Evolutionary conservation across 2,113 vertebrate species (phyloP), one percentile per base, ranked within the genome.

Genomic region (Phoxinus phoxinus): DNA sequence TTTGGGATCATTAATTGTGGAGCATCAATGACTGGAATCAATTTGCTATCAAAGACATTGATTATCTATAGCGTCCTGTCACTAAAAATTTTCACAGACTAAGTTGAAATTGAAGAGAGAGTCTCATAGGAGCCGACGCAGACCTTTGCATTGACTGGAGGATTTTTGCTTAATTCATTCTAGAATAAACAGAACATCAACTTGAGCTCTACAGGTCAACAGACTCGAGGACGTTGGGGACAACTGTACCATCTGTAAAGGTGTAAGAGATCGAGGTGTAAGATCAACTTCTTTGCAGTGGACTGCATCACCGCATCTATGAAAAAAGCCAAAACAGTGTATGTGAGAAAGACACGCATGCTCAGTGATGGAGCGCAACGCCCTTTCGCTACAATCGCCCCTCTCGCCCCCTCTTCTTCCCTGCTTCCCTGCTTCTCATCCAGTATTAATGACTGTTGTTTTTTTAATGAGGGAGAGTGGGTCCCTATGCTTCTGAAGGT

Each of bases 381-480:
- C 35, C 67, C 21, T 53, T 67, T 84, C 53, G 27, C 83, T 88
- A 84, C 87, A 86, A 91, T 90, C 87, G 78, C 61, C 41, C 23
- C 73, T 86, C 65, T 87, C 83, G 78, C 87, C 86, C 78, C 41
- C 61, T 71, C 37, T 67, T 46, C 67, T 75, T 85, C 30, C n/a
- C 69, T 86, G 4, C 84, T 90, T 91, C 90, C 30, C 74, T 87
- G 6, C 84, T 90, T 91, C 90, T 95, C 93, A 96, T 94, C 92
- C 92, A 96, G 96, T 94, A 96, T 96, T 95, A 95, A 95, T 94
- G 90, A 86, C 74, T 90, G 89, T 90, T 95, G 93, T 89, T 94
- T 94, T 95, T 95, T 93, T 93, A 95, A 96, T 93, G 89, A 92
- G 89, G 91, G 94, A 91, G 89, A 93, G 90, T 90, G 87, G 90